phyloP scores from a whole-genome alignment of 2,888 invertebrate genomes.

The Polydrusus cervinus region DNA sequence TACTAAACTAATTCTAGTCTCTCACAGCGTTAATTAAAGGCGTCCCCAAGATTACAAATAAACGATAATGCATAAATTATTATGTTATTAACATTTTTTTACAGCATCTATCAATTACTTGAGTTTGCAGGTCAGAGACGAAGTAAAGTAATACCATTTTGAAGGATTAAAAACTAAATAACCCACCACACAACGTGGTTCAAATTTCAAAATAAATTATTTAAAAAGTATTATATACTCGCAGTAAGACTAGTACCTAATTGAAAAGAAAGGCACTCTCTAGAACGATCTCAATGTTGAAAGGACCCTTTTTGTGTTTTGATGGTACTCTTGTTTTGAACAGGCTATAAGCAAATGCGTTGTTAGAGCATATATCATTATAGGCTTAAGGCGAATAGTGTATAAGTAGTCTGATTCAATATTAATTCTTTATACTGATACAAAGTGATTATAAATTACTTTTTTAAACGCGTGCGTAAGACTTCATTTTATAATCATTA shows the following conservation, averaged over 20 bases:
- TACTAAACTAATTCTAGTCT: background rate
- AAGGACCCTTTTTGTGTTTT: too few species aligned
- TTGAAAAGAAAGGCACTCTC: too few species aligned
- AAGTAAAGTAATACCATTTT: slow-evolving; percentile 5
- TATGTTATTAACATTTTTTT: slow-evolving; percentile 13
- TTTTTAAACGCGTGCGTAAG: background rate
- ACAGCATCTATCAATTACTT: slow-evolving; percentile 6
- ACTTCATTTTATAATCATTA: background rate
- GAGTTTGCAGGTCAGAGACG: background rate
- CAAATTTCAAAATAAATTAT: background rate
- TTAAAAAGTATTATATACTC: background rate
- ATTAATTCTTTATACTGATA: slow-evolving; percentile 9
- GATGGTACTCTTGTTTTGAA: too few species aligned
- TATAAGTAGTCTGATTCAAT: slow-evolving; percentile 4
- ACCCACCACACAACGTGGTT: background rate
- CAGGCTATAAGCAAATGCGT: too few species aligned
- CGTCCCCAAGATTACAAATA: slow-evolving; percentile 15
- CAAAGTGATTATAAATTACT: slow-evolving; percentile 6
- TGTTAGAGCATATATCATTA: too few species aligned
- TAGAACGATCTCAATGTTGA: too few species aligned
- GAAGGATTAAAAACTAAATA: slow-evolving; percentile 10
- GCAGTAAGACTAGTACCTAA: too few species aligned
- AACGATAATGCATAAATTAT: slow-evolving; percentile 18
- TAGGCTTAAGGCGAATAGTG: background rate
- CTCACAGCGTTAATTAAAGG: background rate